Evolutionary conservation across 2,113 vertebrate genomes (phyloP).

Genomic region (Chaenocephalus aceratus): DNA sequence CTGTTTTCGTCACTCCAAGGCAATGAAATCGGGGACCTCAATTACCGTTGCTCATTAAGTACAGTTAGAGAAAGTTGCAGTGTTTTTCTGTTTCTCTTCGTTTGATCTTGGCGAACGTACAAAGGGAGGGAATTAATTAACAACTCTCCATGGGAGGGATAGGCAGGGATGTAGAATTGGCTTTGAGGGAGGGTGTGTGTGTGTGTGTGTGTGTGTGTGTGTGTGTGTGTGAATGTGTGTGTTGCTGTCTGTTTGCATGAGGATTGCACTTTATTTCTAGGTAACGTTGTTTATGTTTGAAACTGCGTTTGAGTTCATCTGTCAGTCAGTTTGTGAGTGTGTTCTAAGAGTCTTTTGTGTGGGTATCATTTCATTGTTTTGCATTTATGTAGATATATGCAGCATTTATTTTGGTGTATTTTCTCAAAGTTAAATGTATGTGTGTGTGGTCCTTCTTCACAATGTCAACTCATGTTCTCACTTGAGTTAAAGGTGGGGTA

Average conservation of each 20-base stretch:
- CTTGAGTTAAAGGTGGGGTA: not conserved
- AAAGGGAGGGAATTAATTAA: slow-evolving; percentile 82
- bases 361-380: not conserved
- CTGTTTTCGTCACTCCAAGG: slow-evolving; percentile 64
- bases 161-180: slow-evolving; percentile 61
- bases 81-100: slow-evolving; percentile 70
- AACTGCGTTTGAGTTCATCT: not conserved
- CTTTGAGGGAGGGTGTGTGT: slow-evolving; percentile 53
- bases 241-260: slow-evolving; percentile 30
- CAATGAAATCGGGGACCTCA: slow-evolving; percentile 60
- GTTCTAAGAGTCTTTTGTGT: not conserved
- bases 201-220: too few relatives aligned
- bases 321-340: slow-evolving; percentile 10
- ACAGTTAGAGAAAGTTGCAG: slow-evolving; percentile 78
- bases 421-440: not conserved
- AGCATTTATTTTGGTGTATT: not conserved
- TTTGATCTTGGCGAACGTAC: slow-evolving; percentile 79
- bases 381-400: not conserved
- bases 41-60: slow-evolving; percentile 79
- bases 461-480: not conserved
- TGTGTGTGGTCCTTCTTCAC: not conserved
- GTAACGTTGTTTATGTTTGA: slow-evolving; percentile 34
- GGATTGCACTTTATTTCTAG: not conserved
- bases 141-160: slow-evolving; percentile 73
- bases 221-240: too few relatives aligned